These are phyloP conservation scores for Lasioglossum baleicum DNA, from an alignment of 1,140 invertebrate species.

Conservation along the genomic window DNA sequence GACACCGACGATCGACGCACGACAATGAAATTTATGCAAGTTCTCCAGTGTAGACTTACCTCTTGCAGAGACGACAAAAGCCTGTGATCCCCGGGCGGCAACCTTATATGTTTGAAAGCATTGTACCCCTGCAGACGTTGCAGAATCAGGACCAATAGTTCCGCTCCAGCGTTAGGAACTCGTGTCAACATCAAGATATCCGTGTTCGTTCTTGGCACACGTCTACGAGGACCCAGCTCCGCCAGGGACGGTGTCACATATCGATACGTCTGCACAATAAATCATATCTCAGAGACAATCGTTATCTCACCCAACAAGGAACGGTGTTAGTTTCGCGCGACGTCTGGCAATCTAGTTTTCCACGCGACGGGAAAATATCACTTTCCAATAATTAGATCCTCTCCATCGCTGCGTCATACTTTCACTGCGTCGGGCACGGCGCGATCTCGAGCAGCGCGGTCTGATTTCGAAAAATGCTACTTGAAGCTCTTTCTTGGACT, in stretches of 20 bases:
- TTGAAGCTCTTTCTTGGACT: too few relatives aligned
- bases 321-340: too few relatives aligned
- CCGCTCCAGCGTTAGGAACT: constrained; percentile 84
- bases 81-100: constrained; percentile 77
- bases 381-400: constrained; percentile 37
- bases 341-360: neutral
- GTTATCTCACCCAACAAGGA: too few relatives aligned
- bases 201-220: constrained; percentile 78
- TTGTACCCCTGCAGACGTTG: constrained; percentile 83
- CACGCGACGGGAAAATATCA: constrained; percentile 24
- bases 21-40: neutral
- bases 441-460: neutral
- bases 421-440: constrained; percentile 21
- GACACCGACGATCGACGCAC: too few relatives aligned
- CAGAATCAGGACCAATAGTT: constrained; percentile 84
- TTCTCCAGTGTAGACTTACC: constrained; percentile 62
- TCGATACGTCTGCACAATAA: constrained; percentile 55
- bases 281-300: constrained; percentile 6
- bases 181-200: constrained; percentile 84
- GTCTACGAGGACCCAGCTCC: constrained; percentile 75
- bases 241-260: constrained; percentile 81
- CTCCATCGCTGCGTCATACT: constrained; percentile 18
- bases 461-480: neutral
- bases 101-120: constrained; percentile 82
- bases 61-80: constrained; percentile 77